Evolutionary conservation across 2,113 vertebrate genomes (phyloP), one percentile per base, ranked within the genome.

Genomic region (Neomonachus schauinslandi): DNA sequence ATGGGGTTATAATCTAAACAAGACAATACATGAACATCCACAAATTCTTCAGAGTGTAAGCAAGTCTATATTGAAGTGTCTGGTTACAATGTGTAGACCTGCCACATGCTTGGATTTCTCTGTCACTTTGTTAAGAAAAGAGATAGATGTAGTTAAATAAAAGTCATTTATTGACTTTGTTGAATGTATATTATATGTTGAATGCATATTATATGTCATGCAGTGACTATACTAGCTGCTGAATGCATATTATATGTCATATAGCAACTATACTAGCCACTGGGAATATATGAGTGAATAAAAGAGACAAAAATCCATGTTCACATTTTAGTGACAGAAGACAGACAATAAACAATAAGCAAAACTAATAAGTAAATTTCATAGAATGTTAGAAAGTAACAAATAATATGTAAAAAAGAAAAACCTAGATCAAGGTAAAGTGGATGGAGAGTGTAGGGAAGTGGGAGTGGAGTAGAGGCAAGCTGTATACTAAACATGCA

Each of bases 321-420:
- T 71, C 55, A 81, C 4, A 67, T 86, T 89, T 12, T 57, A 81
- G 6, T 86, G 33, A 91, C 28, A 28, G 36, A 87, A 84, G 24
- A 65, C 15, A 90, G 39, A 42, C 2, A 77, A 61, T 61, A 86
- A 89, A 57, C 6, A 31, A 77, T 76, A 94, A 61, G 57, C 2
- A 59, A 89, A 91, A 89, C n/a, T 67, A 92, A 51, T 49, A 77
- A 86, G n/a, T 55, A 76, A 57, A 95, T 28, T 92, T 71, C 51
- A 77, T 24, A 51, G 51, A 81, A 5, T 67, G 21, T 51, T 76
- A 69, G 8, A 69, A 96, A 83, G 14, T 39, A 93, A 79, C 51
- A 77, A 93, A 67, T 63, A 13, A 18, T 42, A 55, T 24, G 15
- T 24, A 21, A 42, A 79, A 79, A 96, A 96, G 31, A 59, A 86